Evolutionary conservation across 2,888 invertebrate genomes (phyloP).

Genomic region (Candidula unifasciata): DNA sequence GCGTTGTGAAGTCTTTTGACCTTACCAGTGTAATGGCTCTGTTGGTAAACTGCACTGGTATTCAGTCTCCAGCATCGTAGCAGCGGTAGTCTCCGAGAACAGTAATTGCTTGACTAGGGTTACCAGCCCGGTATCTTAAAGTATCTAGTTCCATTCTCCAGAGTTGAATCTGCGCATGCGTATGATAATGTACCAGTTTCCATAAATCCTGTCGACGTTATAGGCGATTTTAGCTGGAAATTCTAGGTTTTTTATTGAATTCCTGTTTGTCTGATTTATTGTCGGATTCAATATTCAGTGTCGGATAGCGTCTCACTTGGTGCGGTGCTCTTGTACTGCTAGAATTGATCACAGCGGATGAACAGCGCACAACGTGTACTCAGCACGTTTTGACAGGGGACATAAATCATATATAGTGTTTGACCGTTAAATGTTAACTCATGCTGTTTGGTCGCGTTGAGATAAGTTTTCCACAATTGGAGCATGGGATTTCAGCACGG

Average conservation of each 20-base stretch:
- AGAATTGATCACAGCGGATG: no score
- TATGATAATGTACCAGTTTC: constrained; percentile 21
- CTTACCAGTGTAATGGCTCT: neutral
- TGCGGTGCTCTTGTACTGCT: neutral
- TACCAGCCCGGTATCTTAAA: neutral
- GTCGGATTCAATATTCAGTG: neutral
- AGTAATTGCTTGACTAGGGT: neutral
- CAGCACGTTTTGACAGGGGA: no score
- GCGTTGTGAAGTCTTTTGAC: neutral
- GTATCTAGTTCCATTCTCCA: neutral
- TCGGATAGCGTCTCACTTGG: neutral
- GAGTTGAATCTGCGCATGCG: constrained; percentile 4
- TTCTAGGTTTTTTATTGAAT: constrained; percentile 12
- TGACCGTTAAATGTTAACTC: no score
- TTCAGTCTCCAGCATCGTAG: no score
- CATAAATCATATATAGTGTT: neutral
- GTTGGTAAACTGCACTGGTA: no score
- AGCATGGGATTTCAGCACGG: no score
- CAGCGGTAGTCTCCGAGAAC: no score
- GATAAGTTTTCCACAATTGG: no score
- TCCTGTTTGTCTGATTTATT: constrained; percentile 18
- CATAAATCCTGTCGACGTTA: constrained; percentile 3
- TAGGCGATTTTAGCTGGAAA: neutral
- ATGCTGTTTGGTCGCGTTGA: no score
- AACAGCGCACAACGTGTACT: no score